These are phyloP conservation scores for Aricia artaxerxes DNA, from an alignment of 2,888 invertebrate species.

Conservation along the genomic window DNA sequence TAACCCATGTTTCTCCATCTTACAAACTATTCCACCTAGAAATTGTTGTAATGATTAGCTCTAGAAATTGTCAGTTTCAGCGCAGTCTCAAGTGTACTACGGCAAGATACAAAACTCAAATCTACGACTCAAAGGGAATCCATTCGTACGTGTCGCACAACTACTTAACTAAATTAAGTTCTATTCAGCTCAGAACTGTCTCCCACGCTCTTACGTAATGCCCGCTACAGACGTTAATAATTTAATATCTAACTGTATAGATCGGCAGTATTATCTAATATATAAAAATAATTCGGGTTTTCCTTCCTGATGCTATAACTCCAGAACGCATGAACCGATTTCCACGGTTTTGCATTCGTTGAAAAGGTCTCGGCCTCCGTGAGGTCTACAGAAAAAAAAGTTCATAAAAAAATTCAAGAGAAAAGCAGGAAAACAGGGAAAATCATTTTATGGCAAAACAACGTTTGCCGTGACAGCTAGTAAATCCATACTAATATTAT, in stretches of 20 bases:
- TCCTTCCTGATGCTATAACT: too few species aligned
- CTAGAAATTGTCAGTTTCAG: neutral
- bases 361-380: too few species aligned
- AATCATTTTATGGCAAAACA: too few species aligned
- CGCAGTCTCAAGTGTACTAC: neutral
- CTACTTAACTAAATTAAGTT: slow-evolving; percentile 12
- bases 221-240: neutral
- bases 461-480: too few species aligned
- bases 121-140: neutral
- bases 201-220: neutral
- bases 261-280: neutral
- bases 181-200: neutral
- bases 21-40: neutral
- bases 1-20: neutral
- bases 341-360: too few species aligned
- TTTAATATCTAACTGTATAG: neutral
- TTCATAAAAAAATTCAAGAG: too few species aligned
- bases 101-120: neutral
- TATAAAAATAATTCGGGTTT: too few species aligned
- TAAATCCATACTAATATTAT: too few species aligned
- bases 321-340: too few species aligned
- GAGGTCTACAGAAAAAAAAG: too few species aligned
- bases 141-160: slow-evolving; percentile 2
- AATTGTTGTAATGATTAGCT: neutral
- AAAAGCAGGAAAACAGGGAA: too few species aligned